Percentiles rank a stretch among this genome's conserved stretches.
Evolutionary conservation across 2,888 invertebrate species (phyloP).

Genomic region (Drosophila silvestris): DNA sequence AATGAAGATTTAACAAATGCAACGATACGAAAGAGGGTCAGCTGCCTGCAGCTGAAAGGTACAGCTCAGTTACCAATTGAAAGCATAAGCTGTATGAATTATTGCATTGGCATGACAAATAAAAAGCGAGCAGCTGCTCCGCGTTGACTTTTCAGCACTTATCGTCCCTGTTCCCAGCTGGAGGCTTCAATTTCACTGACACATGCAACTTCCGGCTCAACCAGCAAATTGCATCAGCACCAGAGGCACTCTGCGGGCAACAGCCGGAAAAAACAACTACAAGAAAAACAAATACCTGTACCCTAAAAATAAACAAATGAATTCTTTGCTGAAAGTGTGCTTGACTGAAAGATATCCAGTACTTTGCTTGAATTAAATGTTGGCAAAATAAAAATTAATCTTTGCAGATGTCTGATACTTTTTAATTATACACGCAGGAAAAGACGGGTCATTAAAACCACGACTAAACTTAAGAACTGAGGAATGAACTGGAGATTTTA

Average conservation of each 20-base stretch:
- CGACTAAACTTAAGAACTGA: no score
- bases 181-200: slow-evolving; percentile 64
- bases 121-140: slow-evolving; percentile 1
- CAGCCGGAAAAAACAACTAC: slow-evolving; percentile 32
- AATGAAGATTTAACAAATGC: slow-evolving; percentile 79
- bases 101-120: slow-evolving; percentile 48
- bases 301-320: background rate
- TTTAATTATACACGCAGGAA: background rate
- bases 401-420: background rate
- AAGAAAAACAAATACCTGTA: slow-evolving; percentile 3
- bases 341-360: slow-evolving; percentile 6
- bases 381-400: background rate
- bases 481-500: background rate
- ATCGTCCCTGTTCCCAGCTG: slow-evolving; percentile 13
- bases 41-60: slow-evolving; percentile 8
- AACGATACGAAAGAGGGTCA: background rate
- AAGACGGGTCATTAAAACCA: no score
- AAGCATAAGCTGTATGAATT: slow-evolving; percentile 45
- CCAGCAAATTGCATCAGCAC: slow-evolving; percentile 73
- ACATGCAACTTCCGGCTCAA: slow-evolving; percentile 78
- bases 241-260: slow-evolving; percentile 56
- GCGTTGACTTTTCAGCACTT: background rate
- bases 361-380: background rate
- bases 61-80: slow-evolving; percentile 36
- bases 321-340: background rate